Percentiles rank a stretch among this genome's conserved stretches.
Conservation (phyloP, 1,140 invertebrate genomes). For the Globodera rostochiensis region DNA sequence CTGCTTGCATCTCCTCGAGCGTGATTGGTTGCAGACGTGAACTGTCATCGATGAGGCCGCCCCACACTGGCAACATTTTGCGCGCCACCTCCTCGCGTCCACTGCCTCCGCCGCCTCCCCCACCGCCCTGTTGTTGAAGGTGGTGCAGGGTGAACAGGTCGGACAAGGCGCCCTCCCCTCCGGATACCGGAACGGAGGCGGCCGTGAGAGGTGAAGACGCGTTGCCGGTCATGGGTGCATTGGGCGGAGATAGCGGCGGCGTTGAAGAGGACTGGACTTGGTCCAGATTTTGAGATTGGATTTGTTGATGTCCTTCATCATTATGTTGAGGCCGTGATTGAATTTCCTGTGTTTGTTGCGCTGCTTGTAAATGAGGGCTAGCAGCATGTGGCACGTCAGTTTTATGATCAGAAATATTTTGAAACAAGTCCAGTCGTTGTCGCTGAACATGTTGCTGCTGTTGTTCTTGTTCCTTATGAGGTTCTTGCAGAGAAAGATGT, state of each 20-base stretch:
- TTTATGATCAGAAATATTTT: background rate
- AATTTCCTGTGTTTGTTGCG: background rate
- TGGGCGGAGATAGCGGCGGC: background rate
- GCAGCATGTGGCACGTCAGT: background rate
- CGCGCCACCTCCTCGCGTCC: constrained; percentile 1
- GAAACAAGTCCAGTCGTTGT: background rate
- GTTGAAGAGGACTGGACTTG: background rate
- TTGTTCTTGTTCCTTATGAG: background rate
- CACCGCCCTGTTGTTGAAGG: background rate
- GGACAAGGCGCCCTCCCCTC: background rate
- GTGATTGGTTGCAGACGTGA: background rate
- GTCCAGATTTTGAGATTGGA: background rate
- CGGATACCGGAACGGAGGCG: background rate
- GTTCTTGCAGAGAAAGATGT: background rate
- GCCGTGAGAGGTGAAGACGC: background rate
- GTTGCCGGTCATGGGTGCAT: background rate
- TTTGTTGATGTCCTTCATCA: background rate
- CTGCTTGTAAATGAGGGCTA: background rate
- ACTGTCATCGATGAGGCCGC: constrained; percentile 1
- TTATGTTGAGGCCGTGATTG: too few relatives aligned
- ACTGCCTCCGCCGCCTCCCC: background rate
- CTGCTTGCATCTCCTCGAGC: background rate
- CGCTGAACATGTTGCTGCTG: background rate
- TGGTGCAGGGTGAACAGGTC: constrained; percentile 18
- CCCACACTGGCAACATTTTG: constrained; percentile 3